phyloP scores from a whole-genome alignment of 2,888 invertebrate species.

The Pandemis heparana region DNA sequence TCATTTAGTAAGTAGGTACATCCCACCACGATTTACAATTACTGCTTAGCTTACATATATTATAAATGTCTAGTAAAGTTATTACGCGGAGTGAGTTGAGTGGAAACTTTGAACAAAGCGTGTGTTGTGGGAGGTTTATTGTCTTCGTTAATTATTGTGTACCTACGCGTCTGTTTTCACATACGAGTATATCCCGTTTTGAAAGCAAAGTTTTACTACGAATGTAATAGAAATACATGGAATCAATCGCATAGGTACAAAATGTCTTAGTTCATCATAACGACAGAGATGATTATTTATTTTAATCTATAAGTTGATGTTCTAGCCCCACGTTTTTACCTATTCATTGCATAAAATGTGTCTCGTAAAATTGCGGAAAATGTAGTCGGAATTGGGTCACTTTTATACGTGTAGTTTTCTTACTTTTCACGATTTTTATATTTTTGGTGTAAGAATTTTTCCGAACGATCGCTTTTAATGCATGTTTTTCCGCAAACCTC shows the following conservation, averaged over 20 bases:
- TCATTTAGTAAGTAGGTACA: constrained; percentile 68
- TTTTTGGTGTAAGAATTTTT: not conserved
- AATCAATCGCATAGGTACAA: too few relatives aligned
- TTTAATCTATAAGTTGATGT: too few relatives aligned
- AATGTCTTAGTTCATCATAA: too few relatives aligned
- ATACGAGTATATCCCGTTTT: not conserved
- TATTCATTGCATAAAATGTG: too few relatives aligned
- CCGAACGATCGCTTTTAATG: constrained; percentile 5
- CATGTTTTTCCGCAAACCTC: not conserved
- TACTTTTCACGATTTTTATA: too few relatives aligned
- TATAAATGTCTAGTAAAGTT: constrained; percentile 39
- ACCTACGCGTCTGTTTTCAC: not conserved
- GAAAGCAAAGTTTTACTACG: not conserved
- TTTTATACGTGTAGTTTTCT: too few relatives aligned
- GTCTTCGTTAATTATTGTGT: constrained; percentile 20
- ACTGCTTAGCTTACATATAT: constrained; percentile 48
- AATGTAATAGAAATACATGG: too few relatives aligned
- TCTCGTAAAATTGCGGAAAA: too few relatives aligned
- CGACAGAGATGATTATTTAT: too few relatives aligned
- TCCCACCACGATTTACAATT: constrained; percentile 57
- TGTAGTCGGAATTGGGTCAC: too few relatives aligned
- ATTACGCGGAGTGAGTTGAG: constrained; percentile 45
- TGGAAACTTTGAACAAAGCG: constrained; percentile 26
- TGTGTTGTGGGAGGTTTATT: constrained; percentile 29
- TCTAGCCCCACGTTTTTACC: too few relatives aligned